Base-by-base conservation (phyloP, 1,140 invertebrate genomes). In the Cotesia glomerata region DNA sequence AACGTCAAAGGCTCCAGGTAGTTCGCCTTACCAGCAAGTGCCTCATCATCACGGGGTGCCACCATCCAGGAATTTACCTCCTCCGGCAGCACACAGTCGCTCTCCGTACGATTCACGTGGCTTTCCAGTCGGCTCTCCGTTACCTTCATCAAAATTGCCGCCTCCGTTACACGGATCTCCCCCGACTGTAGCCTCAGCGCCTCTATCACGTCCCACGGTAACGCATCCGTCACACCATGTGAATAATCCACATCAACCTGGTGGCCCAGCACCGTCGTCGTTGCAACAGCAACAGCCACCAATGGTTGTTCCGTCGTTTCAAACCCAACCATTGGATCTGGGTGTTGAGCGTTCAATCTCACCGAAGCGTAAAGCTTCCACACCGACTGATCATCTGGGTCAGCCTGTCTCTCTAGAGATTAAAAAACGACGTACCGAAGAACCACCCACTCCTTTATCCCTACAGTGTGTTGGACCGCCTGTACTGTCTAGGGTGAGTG, bases 321-420 rank as follows among this genome's bases (percentile, higher is more conserved):
- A 92, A 78, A 93, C 91, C 26, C 93, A 94, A 80, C 93, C 93
- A 1, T 85, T 94, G 8, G 92, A 94, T 82, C 88, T 94, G 11
- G 92, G 92, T 13, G 89, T 93, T 0, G 88, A 90, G 54, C 81
- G 84, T 51, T 85, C 87, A 4, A 79, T 82, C 5, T 90, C 89
- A 18, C 90, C 90, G 0, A 91, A 91, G 75, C 81, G 90, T 18
- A 91, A 91, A 82, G 84, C 85, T 0, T 80, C 82, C 1, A 88
- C 88, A 0, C 81, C 85, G 0, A 75, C 71, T 36, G 78, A 83
- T 49, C 34, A 67, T 45, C 62, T 76, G 2, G 85, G 85, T 2
- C 85, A 87, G 63, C 85, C 88, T 3, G 85, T 89, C 0, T 85
- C 88, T 9, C 78, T 90, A 4, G 91, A 91, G 34, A 87, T 90